Percentiles rank a stretch among this genome's conserved stretches.
These are phyloP conservation scores for Oryzias javanicus DNA, from an alignment of 2,113 vertebrate species.

Conservation along the genomic window DNA sequence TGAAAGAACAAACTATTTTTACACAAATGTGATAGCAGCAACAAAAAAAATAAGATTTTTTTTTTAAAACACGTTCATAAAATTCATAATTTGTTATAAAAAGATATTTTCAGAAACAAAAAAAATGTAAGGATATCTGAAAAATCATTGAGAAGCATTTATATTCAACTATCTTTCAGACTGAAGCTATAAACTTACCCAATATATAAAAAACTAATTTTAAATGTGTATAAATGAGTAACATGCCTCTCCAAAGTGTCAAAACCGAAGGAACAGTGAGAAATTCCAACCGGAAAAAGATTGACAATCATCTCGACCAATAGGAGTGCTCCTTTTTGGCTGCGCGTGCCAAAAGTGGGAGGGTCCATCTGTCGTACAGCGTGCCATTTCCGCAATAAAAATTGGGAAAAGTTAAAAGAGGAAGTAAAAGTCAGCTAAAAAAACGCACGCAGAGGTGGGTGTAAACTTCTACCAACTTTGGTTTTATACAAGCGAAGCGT, in stretches of 20 bases:
- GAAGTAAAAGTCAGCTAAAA: slow-evolving; percentile 1
- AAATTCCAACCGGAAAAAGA: slow-evolving; percentile 51
- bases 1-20: too few species aligned
- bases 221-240: background rate
- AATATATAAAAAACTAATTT: background rate
- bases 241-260: slow-evolving; percentile 4
- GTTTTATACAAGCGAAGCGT: background rate
- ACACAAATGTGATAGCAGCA: too few species aligned
- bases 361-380: slow-evolving; percentile 15
- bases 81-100: too few species aligned
- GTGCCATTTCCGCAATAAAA: slow-evolving; percentile 49
- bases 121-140: too few species aligned
- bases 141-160: too few species aligned
- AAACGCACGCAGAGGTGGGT: too few species aligned
- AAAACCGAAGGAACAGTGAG: slow-evolving; percentile 22
- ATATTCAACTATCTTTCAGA: too few species aligned
- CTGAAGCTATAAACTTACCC: background rate
- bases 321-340: slow-evolving; percentile 5
- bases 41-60: too few species aligned
- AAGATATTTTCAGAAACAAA: too few species aligned
- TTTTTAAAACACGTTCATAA: too few species aligned
- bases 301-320: slow-evolving; percentile 44
- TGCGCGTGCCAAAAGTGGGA: slow-evolving; percentile 16
- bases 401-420: background rate
- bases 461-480: background rate